Percentiles rank a stretch among this genome's conserved stretches.
phyloP scores from a whole-genome alignment of 2,797 vertebrate genomes.

The Amblyopsis hoosieri region DNA sequence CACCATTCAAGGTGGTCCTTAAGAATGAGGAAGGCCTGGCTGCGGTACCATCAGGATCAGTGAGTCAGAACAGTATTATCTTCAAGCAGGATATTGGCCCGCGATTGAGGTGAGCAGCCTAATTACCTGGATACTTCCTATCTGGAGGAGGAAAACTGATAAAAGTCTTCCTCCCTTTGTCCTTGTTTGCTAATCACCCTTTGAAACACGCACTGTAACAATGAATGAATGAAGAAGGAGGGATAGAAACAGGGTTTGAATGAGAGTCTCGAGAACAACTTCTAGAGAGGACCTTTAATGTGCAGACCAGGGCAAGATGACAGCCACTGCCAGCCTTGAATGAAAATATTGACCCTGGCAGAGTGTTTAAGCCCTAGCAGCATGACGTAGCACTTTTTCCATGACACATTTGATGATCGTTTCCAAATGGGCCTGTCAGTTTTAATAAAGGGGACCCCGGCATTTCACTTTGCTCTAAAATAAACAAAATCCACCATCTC shows the following conservation, averaged over 20 bases:
- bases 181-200: slow-evolving; percentile 31
- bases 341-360: slow-evolving; percentile 83
- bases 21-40: slow-evolving; percentile 29
- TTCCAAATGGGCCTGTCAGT: slow-evolving; percentile 83
- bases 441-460: slow-evolving; percentile 72
- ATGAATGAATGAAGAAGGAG: no score
- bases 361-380: slow-evolving; percentile 56
- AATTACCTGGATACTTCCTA: slow-evolving; percentile 78
- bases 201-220: slow-evolving; percentile 27
- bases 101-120: slow-evolving; percentile 63
- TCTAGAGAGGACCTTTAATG: slow-evolving; percentile 48
- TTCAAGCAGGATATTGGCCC: slow-evolving; percentile 72
- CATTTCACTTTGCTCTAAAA: slow-evolving; percentile 75
- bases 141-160: slow-evolving; percentile 75
- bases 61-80: slow-evolving; percentile 80
- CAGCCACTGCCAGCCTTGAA: slow-evolving; percentile 60
- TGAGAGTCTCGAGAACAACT: slow-evolving; percentile 14
- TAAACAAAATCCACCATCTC: slow-evolving; percentile 73
- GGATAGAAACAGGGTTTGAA: no score
- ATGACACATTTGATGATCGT: slow-evolving; percentile 83
- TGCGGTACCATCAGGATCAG: slow-evolving; percentile 56
- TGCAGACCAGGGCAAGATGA: slow-evolving; percentile 54
- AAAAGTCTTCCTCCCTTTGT: slow-evolving; percentile 68
- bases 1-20: slow-evolving; percentile 57
- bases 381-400: slow-evolving; percentile 80